Conservation (phyloP, 2,113 vertebrate species). For the Spilogale gracilis region DNA sequence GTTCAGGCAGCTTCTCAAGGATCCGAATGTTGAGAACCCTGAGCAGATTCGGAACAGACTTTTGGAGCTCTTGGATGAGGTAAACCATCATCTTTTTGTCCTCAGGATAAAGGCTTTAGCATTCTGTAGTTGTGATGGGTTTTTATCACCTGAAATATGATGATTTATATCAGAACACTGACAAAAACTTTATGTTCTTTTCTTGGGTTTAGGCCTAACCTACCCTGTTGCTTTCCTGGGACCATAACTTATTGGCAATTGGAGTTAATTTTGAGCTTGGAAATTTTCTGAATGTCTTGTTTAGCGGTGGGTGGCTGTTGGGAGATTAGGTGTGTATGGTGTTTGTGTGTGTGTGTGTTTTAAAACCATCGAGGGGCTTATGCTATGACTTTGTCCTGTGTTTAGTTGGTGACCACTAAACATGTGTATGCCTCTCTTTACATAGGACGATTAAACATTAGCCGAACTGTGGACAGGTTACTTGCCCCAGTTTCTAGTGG, state of each 20-base stretch:
- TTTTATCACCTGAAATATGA: slow-evolving; percentile 19
- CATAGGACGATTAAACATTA: not conserved
- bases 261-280: slow-evolving; percentile 48
- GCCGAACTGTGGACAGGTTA: slow-evolving; percentile 15
- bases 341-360: not conserved
- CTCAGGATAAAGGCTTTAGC: slow-evolving; percentile 38
- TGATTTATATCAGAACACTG: slow-evolving; percentile 28
- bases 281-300: slow-evolving; percentile 60
- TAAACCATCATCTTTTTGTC: slow-evolving; percentile 78
- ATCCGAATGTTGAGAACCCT: slow-evolving; percentile 90
- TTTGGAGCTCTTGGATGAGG: slow-evolving; percentile 96
- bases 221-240: slow-evolving; percentile 37
- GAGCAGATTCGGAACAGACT: slow-evolving; percentile 93
- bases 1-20: slow-evolving; percentile 98
- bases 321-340: too few species aligned
- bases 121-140: slow-evolving; percentile 15
- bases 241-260: not conserved
- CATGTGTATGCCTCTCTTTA: not conserved
- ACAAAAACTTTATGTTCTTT: not conserved
- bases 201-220: not conserved
- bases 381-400: slow-evolving; percentile 5
- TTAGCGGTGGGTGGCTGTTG: too few species aligned
- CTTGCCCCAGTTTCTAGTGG: slow-evolving; percentile 38
- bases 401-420: not conserved
- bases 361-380: slow-evolving; percentile 25